These are phyloP conservation scores for Macropodus opercularis DNA, from an alignment of 2,797 vertebrate species.

Conservation along the genomic window DNA sequence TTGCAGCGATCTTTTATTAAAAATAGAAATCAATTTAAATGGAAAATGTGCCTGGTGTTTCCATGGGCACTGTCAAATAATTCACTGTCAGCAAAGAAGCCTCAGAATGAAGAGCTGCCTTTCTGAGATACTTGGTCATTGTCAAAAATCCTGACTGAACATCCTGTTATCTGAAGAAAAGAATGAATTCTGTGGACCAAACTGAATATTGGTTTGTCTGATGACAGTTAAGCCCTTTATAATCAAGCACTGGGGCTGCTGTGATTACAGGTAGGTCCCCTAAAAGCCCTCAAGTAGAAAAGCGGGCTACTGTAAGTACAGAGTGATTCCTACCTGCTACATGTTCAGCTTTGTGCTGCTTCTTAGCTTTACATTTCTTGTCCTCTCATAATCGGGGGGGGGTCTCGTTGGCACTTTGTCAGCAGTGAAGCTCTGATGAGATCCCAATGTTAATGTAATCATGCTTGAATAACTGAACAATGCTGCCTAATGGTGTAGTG, in stretches of 20 bases:
- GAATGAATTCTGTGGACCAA: background rate
- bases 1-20: conserved; percentile 12
- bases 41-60: background rate
- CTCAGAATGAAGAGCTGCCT: background rate
- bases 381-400: too few relatives aligned
- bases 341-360: too few relatives aligned
- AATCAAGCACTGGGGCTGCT: too few relatives aligned
- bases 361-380: too few relatives aligned
- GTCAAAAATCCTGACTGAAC: conserved; percentile 14
- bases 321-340: too few relatives aligned
- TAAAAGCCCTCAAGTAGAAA: too few relatives aligned
- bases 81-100: conserved; percentile 6
- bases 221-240: too few relatives aligned
- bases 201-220: background rate
- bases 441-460: conserved; percentile 16
- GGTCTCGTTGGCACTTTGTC: background rate
- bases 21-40: conserved; percentile 6
- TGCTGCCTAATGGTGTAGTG: conserved; percentile 30
- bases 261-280: too few relatives aligned
- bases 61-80: background rate
- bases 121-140: conserved; percentile 6
- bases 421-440: background rate
- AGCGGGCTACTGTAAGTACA: too few relatives aligned
- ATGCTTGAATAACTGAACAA: conserved; percentile 25
- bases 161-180: background rate